Conservation (phyloP, 2,797 vertebrate genomes). For the Pseudopleuronectes americanus region DNA sequence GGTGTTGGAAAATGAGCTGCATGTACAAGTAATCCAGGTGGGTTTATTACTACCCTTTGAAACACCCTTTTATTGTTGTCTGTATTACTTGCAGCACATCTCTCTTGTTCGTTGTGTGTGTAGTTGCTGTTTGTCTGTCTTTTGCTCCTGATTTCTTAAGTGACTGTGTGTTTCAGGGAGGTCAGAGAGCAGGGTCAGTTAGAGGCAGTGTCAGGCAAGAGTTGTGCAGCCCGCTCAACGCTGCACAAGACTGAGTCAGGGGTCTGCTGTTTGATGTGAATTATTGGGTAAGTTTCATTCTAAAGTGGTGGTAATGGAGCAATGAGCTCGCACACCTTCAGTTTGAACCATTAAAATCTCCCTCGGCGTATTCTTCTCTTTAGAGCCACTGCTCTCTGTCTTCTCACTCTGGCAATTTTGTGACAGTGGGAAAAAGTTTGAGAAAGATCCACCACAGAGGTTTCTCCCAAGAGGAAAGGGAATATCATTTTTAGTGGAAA, state of each 20-base stretch:
- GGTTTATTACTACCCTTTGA: not conserved
- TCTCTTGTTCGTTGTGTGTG: not conserved
- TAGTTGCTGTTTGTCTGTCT: not conserved
- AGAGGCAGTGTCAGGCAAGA: constrained; percentile 22
- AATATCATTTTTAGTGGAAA: not conserved
- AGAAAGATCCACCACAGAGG: not conserved
- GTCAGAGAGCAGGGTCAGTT: constrained; percentile 52
- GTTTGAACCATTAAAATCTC: not conserved
- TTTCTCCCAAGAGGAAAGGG: constrained; percentile 10
- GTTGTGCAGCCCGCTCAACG: constrained; percentile 15
- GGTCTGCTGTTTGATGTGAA: not conserved
- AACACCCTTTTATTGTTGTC: not conserved
- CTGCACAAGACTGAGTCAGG: constrained; percentile 12
- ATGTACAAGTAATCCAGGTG: not conserved
- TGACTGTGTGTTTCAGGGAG: constrained; percentile 21
- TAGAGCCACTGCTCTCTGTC: not conserved
- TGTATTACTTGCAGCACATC: not conserved
- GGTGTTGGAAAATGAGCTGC: no score
- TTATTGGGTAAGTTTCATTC: not conserved
- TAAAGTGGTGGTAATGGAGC: not conserved
- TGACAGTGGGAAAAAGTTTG: not conserved
- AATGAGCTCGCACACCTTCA: not conserved
- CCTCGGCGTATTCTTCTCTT: not conserved
- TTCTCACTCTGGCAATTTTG: constrained; percentile 1
- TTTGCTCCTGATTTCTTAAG: not conserved